Base-by-base conservation (phyloP, 2,113 vertebrate genomes). In the Alectura lathami region DNA sequence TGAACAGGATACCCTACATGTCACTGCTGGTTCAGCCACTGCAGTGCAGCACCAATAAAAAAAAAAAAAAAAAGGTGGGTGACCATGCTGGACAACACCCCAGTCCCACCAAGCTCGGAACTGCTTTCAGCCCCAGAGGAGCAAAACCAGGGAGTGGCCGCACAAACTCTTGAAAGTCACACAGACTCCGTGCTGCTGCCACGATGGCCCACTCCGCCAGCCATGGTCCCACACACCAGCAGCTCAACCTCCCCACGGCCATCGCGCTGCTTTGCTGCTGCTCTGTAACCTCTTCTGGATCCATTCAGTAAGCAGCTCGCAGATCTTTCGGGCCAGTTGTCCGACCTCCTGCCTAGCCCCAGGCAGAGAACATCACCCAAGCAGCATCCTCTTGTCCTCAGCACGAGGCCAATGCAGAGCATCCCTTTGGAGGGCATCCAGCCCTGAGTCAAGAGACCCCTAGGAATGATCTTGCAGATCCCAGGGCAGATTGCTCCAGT, bases 401-500 rank as follows among this genome's bases (percentile, higher is more conserved):
- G 67, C 59, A 51, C 0, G 16, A 56, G 76, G 68, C 34, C 69
- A 83, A 8, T 14, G 45, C 47, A 83, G 60, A 94, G 47, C 73
- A 93, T 34, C 68, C 34, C 72, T 83, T 3, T 83, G 93, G 68
- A 91, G 60, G 42, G 6, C 86, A 93, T 78, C 88, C 83, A 88
- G 73, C 36, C 66, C 32, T 0, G 1, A 90, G 24, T 24, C 89
- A 83, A 43, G 67, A 92, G 83, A 86, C 54, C 51, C 76, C 57
- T 86, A 81, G 62, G 94, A 78, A 50, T 22, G 32, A 76, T n/a
- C 66, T 90, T 60, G 29, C 42, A 93, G 57, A 84, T 91, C 77
- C 40, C 69, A 40, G 84, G 81, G 89, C 70, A 94, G 94, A 94
- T 95, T 91, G 81, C 79, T 87, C 48, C 78, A 73, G 63, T 77